Percentiles rank a stretch among this genome's conserved stretches.
These are phyloP conservation scores for Idaea aversata DNA, from an alignment of 2,888 invertebrate species.

Conservation along the genomic window DNA sequence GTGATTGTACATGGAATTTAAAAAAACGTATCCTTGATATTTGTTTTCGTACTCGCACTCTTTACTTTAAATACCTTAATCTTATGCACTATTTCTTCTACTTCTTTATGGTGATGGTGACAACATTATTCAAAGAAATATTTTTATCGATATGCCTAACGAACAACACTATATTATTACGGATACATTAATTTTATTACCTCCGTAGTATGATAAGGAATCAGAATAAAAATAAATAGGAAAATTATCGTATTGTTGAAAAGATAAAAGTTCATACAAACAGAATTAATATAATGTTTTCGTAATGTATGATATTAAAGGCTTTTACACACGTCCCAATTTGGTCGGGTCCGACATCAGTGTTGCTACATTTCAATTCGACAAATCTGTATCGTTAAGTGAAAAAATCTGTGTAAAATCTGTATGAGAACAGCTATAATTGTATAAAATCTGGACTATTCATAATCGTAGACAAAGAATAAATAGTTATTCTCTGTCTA, in stretches of 20 bases:
- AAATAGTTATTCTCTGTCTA: too few relatives aligned
- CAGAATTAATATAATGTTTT: not conserved
- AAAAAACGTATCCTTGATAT: not conserved
- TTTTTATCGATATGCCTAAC: not conserved
- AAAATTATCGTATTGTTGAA: too few relatives aligned
- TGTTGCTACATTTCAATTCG: too few relatives aligned
- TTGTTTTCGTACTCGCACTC: not conserved
- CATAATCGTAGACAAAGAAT: too few relatives aligned
- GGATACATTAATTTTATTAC: not conserved
- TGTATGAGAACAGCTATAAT: too few relatives aligned
- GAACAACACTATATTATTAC: not conserved
- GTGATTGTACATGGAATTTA: not conserved
- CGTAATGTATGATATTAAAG: too few relatives aligned
- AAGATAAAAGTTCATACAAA: not conserved
- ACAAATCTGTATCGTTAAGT: too few relatives aligned
- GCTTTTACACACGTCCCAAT: too few relatives aligned
- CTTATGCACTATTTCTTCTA: not conserved
- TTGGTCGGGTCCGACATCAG: too few relatives aligned
- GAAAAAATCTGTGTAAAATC: too few relatives aligned
- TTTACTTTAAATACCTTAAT: not conserved
- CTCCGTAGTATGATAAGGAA: not conserved
- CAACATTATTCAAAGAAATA: not conserved
- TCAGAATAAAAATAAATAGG: not conserved
- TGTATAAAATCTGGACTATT: too few relatives aligned
- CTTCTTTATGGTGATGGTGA: not conserved